Evolutionary conservation across 2,888 invertebrate genomes (phyloP), one percentile per base, ranked within the genome.

Genomic region (Seladonia tumulorum): DNA sequence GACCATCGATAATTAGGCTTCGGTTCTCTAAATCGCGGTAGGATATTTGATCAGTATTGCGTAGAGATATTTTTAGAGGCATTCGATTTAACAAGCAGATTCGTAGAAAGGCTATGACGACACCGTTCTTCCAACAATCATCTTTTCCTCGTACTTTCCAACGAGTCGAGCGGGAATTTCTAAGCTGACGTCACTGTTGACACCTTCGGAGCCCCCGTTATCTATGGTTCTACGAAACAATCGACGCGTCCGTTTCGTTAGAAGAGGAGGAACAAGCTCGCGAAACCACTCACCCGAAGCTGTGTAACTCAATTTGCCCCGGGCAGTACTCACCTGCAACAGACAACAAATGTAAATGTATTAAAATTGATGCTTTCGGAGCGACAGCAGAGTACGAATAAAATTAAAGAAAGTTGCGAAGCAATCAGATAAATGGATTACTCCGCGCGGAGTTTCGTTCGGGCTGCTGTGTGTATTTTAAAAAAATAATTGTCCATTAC

Each of bases 271-370:
- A 42, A 68, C 29, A 29, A 35, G 39, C 42, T 1, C n/a, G 68
- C 39, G 71, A 49, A 47, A 53, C 14, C 42, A 75, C 84, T 84
- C 73, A 78, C 84, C 79, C 22, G n/a, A 42, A 49, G 25, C n/a
- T 2, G 16, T 25, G 47, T 12, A 79, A 74, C 29, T 39, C 14
- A 10, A 57, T 70, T 35, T n/a, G 1, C 45, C 2, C 35, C 18
- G 0, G 4, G 2, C 5, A 1, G 60, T 80, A 85, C 85, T 85
- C 79, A 85, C 85, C 83, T 83, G 83, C 5, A 85, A 85, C 85
- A 79, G 25, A 79, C 76, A n/a, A 68, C 68, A 42, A 68, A 68
- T 39, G 68, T 39, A 39, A 39, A 68, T 68, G 35, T 39, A 39
- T 68, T 68, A 68, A 39, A 68, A 68, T 68, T 22, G 68, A 39